A percentile compares a stretch with the other conserved stretches of the same genome.
phyloP scores from a whole-genome alignment of 2,888 invertebrate species.

The Dolomedes plantarius region DNA sequence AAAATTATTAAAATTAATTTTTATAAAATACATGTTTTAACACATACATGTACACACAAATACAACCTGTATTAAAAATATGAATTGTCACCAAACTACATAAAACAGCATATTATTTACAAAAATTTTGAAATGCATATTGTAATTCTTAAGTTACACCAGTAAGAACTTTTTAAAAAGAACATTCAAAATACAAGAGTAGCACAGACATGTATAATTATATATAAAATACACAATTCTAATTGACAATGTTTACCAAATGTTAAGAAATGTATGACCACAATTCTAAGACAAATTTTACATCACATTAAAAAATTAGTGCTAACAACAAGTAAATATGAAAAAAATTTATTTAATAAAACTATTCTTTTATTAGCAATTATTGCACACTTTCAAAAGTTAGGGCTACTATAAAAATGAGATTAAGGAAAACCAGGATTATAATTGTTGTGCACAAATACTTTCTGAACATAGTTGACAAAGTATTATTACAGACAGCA shows the following conservation, averaged over 20 bases:
- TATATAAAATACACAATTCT: constrained; percentile 5
- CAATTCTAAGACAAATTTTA: not conserved
- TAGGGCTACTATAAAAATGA: not conserved
- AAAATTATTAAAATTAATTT: too few relatives aligned
- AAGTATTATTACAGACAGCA: not conserved
- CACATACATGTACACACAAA: not conserved
- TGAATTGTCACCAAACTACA: not conserved
- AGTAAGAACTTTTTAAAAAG: not conserved
- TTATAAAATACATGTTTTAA: too few relatives aligned
- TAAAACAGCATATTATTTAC: not conserved
- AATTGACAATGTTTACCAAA: not conserved
- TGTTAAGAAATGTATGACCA: not conserved
- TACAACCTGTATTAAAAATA: constrained; percentile 1
- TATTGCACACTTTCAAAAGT: not conserved
- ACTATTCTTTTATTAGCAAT: not conserved
- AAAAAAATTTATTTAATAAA: not conserved
- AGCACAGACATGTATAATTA: constrained; percentile 1
- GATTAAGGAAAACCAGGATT: not conserved
- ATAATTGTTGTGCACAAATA: constrained; percentile 9
- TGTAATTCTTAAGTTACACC: not conserved
- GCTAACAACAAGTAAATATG: not conserved
- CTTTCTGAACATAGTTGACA: not conserved
- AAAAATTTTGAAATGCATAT: not conserved
- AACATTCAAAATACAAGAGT: not conserved
- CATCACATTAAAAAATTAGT: not conserved